Evolutionary conservation across 2,113 vertebrate genomes (phyloP), one percentile per base, ranked within the genome.

Genomic region (Origma solitaria): DNA sequence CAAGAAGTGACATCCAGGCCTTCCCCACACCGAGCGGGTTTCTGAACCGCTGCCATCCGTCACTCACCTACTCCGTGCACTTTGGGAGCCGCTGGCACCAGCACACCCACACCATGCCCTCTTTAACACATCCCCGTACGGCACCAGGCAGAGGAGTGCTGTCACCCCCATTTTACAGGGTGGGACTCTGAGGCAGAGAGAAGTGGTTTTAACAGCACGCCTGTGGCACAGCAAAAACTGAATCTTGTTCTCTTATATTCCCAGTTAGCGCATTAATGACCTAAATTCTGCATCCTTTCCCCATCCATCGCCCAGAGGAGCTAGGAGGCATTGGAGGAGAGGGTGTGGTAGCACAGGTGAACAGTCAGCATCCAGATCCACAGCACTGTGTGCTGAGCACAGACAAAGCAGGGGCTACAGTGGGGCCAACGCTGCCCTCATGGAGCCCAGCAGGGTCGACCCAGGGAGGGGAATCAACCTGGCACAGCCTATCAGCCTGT

Each of bases 271-370:
- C 60, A 38, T 92, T 93, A 94, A 96, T 88, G 90, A 96, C 85
- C 92, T 96, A 88, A 95, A 94, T 88, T 94, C 82, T 51, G 47
- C 72, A 86, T 92, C 79, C 71, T 60, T 86, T 80, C 47, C 92
- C 87, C 51, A 86, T 91, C 81, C 65, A 30, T 88, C 0, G 24
- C 88, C 79, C 88, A 81, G 76, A 88, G 86, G 79, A 85, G 38
- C 33, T 22, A 25, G 57, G 57, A 92, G 85, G 66, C 56, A 54
- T 58, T 70, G 58, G 68, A 72, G 42, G 50, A 77, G 75, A 81
- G 60, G 78, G 45, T 86, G 87, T 30, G 66, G 78, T 42, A 72
- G 54, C 78, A 54, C 62, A 62, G 50, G 50, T 7, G 0, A 87
- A 58, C 15, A 68, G 65, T 40, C 71, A 42, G 69, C 61, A 75